A percentile compares a stretch with the other conserved stretches of the same genome.
Evolutionary conservation across 2,113 vertebrate genomes (phyloP).

Genomic region (Zosterops pallidus): DNA sequence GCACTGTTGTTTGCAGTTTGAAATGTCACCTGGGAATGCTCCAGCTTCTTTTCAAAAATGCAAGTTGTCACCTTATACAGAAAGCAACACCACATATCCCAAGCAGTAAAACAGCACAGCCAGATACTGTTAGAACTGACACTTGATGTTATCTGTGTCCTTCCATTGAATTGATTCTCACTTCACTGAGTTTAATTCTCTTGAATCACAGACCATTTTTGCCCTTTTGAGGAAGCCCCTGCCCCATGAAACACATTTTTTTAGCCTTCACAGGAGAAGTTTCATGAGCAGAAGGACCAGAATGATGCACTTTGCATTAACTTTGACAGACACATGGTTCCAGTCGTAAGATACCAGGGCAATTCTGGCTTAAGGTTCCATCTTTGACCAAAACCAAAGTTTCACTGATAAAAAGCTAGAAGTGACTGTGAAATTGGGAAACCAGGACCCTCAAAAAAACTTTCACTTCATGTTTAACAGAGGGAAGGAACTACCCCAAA

Average conservation of each 20-base stretch:
- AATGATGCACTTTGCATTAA: neutral
- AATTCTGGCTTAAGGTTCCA: neutral
- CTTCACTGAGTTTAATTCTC: neutral
- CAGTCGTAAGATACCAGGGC: fast-evolving
- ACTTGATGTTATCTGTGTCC: neutral
- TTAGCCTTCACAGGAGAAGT: neutral
- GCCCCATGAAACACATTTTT: neutral
- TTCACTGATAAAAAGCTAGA: neutral
- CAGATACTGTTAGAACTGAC: neutral
- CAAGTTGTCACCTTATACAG: neutral
- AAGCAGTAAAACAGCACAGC: neutral
- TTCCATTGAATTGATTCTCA: neutral
- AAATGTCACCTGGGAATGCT: neutral
- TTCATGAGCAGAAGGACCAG: neutral
- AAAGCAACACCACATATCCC: neutral
- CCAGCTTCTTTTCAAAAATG: neutral
- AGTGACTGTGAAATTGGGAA: neutral
- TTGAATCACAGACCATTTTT: neutral
- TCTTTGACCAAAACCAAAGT: neutral
- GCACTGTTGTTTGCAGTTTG: neutral
- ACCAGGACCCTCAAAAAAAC: neutral
- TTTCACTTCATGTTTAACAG: neutral
- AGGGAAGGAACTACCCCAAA: neutral
- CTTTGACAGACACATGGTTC: neutral
- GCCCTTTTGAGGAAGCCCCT: neutral